These are phyloP conservation scores for Scartelaos histophorus DNA, from an alignment of 2,113 vertebrate genomes.

Conservation along the genomic window DNA sequence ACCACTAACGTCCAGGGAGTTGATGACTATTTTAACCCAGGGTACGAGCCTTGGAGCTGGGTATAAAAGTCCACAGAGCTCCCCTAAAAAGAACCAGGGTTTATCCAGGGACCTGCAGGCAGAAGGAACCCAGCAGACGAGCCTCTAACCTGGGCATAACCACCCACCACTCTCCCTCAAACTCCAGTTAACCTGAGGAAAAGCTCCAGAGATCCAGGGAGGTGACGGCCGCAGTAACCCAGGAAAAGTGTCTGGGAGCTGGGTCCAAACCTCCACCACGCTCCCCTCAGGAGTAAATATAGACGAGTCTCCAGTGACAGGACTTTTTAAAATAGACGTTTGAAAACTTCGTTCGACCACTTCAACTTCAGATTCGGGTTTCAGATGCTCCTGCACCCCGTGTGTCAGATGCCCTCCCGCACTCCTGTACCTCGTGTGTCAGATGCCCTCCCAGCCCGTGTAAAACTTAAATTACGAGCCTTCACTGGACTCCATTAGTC, in stretches of 20 bases:
- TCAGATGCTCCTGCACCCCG: background rate
- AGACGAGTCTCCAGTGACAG: background rate
- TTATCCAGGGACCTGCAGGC: background rate
- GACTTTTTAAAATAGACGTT: background rate
- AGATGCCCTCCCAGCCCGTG: too few species aligned
- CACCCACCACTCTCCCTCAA: background rate
- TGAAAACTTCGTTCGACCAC: background rate
- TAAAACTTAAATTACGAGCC: too few species aligned
- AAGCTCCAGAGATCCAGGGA: too few species aligned
- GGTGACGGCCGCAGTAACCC: background rate
- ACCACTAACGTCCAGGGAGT: background rate
- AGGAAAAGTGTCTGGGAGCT: background rate
- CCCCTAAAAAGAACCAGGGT: background rate
- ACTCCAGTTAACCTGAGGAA: too few species aligned
- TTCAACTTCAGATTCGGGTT: background rate
- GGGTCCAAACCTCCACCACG: background rate
- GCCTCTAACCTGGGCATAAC: background rate
- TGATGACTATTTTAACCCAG: background rate
- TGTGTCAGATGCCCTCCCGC: too few species aligned
- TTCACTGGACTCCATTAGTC: background rate
- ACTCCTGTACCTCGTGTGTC: too few species aligned
- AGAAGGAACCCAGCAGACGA: background rate
- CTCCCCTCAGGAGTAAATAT: background rate
- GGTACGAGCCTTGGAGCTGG: background rate
- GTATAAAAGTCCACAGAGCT: background rate